phyloP scores from a whole-genome alignment of 2,113 vertebrate species.

The Burhinus bistriatus region DNA sequence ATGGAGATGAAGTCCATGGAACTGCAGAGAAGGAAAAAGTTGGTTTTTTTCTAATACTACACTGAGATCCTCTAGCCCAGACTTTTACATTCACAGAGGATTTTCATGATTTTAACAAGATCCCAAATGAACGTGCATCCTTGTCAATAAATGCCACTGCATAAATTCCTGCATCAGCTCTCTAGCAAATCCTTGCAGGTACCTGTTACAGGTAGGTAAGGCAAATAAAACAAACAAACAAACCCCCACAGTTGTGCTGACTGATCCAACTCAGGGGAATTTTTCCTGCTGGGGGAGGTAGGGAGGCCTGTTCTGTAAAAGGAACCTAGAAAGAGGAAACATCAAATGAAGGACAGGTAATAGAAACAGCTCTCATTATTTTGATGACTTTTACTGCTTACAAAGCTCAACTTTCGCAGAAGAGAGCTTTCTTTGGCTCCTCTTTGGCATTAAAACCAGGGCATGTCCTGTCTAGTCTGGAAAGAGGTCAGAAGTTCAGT shows the following conservation, averaged over 20 bases:
- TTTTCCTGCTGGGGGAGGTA: not conserved
- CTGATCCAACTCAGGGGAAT: not conserved
- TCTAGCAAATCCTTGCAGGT: not conserved
- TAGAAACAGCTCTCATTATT: not conserved
- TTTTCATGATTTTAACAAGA: not conserved
- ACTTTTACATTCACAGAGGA: not conserved
- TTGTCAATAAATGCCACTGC: not conserved
- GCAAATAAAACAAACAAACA: not conserved
- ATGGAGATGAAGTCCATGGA: not conserved
- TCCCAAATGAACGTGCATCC: not conserved
- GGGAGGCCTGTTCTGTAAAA: not conserved
- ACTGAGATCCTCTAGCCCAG: not conserved
- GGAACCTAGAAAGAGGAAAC: slow-evolving; percentile 1
- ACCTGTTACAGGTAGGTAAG: fast-evolving
- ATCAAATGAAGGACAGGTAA: not conserved
- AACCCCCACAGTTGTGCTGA: fast-evolving
- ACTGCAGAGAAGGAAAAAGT: not conserved
- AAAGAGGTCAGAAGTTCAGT: slow-evolving; percentile 12
- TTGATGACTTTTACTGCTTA: not conserved
- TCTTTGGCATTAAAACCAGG: not conserved
- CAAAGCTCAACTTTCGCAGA: not conserved
- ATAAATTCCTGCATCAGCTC: not conserved
- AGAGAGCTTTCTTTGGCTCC: not conserved
- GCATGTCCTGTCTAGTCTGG: not conserved
- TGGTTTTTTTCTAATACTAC: not conserved